Evolutionary conservation across 2,113 vertebrate genomes (phyloP).

Genomic region (Martes martes): DNA sequence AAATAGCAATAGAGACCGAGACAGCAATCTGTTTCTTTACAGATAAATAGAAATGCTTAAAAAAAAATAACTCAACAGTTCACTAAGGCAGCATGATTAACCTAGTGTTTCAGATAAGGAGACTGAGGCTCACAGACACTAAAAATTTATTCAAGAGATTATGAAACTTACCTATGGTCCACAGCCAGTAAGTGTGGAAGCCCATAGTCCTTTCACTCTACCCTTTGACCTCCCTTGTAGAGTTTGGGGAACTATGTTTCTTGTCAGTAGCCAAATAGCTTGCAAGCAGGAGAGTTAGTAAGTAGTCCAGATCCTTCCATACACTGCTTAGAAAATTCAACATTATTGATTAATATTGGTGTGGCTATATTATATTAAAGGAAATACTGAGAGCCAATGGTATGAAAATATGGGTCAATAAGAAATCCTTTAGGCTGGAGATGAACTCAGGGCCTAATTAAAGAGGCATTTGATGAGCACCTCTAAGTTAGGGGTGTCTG

Average conservation of each 20-base stretch:
- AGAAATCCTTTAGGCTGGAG: background rate
- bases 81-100: background rate
- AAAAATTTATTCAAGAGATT: background rate
- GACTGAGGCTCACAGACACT: background rate
- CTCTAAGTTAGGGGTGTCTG: background rate
- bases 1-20: background rate
- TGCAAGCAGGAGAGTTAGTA: background rate
- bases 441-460: background rate
- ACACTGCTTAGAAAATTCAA: background rate
- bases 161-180: background rate
- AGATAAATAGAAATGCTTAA: background rate
- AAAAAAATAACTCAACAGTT: background rate
- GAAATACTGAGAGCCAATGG: background rate
- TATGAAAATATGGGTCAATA: background rate
- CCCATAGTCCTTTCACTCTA: background rate
- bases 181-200: background rate
- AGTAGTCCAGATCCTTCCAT: background rate
- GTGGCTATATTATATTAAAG: background rate
- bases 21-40: background rate
- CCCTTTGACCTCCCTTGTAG: background rate
- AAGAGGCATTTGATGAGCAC: background rate
- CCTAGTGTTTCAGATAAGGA: background rate
- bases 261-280: background rate
- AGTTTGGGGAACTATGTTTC: background rate
- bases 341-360: background rate